Conservation (phyloP, 2,113 vertebrate genomes). For the Pluvialis apricaria region DNA sequence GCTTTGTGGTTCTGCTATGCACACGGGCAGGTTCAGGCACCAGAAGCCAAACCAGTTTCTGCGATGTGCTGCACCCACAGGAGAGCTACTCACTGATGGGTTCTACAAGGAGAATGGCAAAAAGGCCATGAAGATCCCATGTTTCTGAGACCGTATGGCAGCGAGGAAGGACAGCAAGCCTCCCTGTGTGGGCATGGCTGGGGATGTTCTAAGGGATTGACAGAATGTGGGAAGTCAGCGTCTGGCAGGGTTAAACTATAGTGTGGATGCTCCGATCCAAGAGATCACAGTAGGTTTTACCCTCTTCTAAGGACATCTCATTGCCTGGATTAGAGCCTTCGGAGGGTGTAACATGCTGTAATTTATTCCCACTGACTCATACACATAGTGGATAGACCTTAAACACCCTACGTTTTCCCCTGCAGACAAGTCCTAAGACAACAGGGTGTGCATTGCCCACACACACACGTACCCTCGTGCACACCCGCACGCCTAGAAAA, state of each 20-base stretch:
- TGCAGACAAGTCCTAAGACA: background rate
- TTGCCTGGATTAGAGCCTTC: background rate
- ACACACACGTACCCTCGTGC: background rate
- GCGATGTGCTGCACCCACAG: background rate
- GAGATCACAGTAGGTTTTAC: background rate
- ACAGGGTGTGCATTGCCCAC: background rate
- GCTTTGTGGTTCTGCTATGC: background rate
- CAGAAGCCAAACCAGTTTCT: background rate
- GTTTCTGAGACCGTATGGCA: background rate
- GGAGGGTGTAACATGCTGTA: background rate
- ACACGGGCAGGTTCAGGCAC: background rate
- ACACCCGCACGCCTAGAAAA: background rate
- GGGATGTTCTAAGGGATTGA: background rate
- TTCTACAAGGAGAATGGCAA: background rate
- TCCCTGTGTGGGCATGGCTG: accelerated
- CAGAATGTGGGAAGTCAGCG: background rate
- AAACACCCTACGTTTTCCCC: background rate
- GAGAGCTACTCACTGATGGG: accelerated
- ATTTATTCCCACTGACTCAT: slow-evolving; percentile 55
- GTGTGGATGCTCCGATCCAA: background rate
- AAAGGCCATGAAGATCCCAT: background rate
- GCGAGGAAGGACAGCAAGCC: background rate
- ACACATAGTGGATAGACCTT: slow-evolving; percentile 20
- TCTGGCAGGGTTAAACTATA: background rate
- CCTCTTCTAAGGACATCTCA: slow-evolving; percentile 6